Conservation (phyloP, 2,797 vertebrate genomes). For the Galagoides demidoff region DNA sequence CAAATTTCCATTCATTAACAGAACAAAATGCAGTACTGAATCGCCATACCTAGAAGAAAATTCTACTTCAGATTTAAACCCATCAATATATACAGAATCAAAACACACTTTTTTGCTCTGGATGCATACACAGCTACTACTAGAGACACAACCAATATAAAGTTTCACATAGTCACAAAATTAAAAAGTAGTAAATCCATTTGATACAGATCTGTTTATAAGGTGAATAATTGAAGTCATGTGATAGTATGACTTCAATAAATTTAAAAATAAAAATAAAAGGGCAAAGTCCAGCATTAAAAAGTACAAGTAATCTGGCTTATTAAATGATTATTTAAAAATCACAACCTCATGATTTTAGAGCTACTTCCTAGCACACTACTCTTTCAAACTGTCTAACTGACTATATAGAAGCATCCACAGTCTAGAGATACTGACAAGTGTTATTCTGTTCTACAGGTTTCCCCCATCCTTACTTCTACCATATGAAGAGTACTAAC, state of each 20-base stretch:
- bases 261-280: slow-evolving; percentile 26
- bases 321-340: slow-evolving; percentile 47
- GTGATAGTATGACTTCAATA: slow-evolving; percentile 31
- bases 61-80: slow-evolving; percentile 75
- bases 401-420: not conserved
- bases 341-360: slow-evolving; percentile 1
- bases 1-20: slow-evolving; percentile 98
- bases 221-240: not conserved
- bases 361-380: slow-evolving; percentile 15
- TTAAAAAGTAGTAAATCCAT: not conserved
- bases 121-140: not conserved
- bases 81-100: slow-evolving; percentile 53
- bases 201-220: slow-evolving; percentile 1
- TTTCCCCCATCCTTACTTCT: not conserved
- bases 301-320: slow-evolving; percentile 26
- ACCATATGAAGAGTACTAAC: not conserved
- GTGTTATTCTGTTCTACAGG: not conserved
- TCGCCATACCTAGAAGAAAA: slow-evolving; percentile 94
- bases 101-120: not conserved
- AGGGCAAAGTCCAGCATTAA: slow-evolving; percentile 30
- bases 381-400: not conserved
- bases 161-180: slow-evolving; percentile 41
- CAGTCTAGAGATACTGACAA: not conserved
- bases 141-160: slow-evolving; percentile 14
- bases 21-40: slow-evolving; percentile 99